Evolutionary conservation across 2,888 invertebrate genomes (phyloP).

Genomic region (Tipula vernalis): DNA sequence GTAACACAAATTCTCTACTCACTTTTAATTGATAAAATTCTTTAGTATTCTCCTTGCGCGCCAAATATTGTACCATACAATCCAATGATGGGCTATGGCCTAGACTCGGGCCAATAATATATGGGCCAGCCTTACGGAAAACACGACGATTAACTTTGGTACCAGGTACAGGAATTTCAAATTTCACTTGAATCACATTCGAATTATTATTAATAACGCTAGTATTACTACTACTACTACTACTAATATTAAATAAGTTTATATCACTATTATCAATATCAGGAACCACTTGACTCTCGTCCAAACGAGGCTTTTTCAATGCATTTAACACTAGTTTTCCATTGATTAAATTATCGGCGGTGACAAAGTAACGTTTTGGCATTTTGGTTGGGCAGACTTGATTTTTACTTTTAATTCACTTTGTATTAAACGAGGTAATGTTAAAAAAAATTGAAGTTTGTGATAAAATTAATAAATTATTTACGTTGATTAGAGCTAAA

Average conservation of each 20-base stretch:
- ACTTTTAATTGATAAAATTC: conserved; percentile 60
- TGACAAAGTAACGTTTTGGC: neutral
- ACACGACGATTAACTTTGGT: conserved; percentile 13
- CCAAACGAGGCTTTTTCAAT: neutral
- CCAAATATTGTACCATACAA: conserved; percentile 63
- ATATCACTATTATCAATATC: neutral
- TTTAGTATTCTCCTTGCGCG: conserved; percentile 54
- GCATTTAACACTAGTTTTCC: neutral
- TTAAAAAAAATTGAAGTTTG: too few relatives aligned
- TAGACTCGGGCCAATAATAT: conserved; percentile 52
- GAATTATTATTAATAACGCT: neutral
- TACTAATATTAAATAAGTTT: neutral
- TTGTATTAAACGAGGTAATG: neutral
- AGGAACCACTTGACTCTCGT: neutral
- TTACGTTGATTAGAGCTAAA: neutral
- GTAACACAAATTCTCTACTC: conserved; percentile 12
- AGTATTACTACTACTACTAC: neutral
- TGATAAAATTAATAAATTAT: neutral
- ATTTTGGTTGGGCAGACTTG: neutral
- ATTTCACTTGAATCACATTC: neutral
- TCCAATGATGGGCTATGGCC: conserved; percentile 57
- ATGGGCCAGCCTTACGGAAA: conserved; percentile 39
- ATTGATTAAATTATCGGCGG: neutral
- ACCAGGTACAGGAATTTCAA: conserved; percentile 13
- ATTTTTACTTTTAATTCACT: neutral